phyloP scores from a whole-genome alignment of 2,888 invertebrate species.

The Steinernema carpocapsae region DNA sequence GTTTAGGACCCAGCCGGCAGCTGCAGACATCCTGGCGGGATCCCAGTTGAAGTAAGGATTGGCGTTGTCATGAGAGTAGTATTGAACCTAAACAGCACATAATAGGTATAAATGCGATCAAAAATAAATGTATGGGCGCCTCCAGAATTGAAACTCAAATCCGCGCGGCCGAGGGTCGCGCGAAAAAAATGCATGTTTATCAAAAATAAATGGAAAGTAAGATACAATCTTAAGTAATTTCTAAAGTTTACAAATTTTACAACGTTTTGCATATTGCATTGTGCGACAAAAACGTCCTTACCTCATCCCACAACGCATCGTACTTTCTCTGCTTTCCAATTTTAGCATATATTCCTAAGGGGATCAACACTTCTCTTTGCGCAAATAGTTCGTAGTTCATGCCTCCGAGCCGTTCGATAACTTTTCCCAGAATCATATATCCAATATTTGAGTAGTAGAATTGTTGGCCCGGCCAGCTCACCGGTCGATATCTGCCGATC shows the following conservation, averaged over 20 bases:
- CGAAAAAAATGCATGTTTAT: too few relatives aligned
- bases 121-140: too few relatives aligned
- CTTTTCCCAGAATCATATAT: slow-evolving; percentile 36
- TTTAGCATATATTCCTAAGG: slow-evolving; percentile 17
- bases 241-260: too few relatives aligned
- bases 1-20: slow-evolving; percentile 58
- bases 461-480: slow-evolving; percentile 29
- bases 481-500: slow-evolving; percentile 20
- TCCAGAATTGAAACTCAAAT: too few relatives aligned
- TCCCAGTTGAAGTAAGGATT: slow-evolving; percentile 59
- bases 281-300: background rate
- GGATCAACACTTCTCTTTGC: slow-evolving; percentile 32
- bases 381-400: slow-evolving; percentile 34
- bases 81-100: slow-evolving; percentile 50
- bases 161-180: too few relatives aligned
- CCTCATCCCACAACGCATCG: slow-evolving; percentile 16
- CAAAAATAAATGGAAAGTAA: too few relatives aligned
- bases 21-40: slow-evolving; percentile 50
- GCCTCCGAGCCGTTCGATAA: slow-evolving; percentile 35
- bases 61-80: slow-evolving; percentile 61
- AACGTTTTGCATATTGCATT: too few relatives aligned
- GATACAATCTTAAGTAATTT: too few relatives aligned
- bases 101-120: too few relatives aligned
- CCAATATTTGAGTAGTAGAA: slow-evolving; percentile 39
- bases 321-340: slow-evolving; percentile 2